Evolutionary conservation across 2,888 invertebrate species (phyloP), one percentile per base, ranked within the genome.

Genomic region (Agrotis exclamationis): DNA sequence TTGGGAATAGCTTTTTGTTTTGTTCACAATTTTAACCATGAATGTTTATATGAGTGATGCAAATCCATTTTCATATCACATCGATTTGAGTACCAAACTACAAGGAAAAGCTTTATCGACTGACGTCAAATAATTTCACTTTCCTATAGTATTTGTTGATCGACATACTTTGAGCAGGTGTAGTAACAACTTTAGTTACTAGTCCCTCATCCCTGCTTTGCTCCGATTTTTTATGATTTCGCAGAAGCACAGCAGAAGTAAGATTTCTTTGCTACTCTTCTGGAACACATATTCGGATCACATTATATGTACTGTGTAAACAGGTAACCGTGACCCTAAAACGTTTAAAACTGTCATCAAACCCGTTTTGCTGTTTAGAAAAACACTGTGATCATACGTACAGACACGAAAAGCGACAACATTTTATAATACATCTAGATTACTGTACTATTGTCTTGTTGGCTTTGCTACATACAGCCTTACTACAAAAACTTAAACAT

Each of bases 41-140:
- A 51, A 33, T 33, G 6, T 33, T n/a, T 3, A 28, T 28, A 5
- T 28, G 28, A 0, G 33, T 33, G 33, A 7, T 7, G 7, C 33
- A 33, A 33, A 33, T 33, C 6, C 11, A 54, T 72, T 63, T 47
- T 39, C 33, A 47, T 51, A 39, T 65, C 20, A n/a, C 14, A 65
- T 47, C 16, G 16, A 57, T 24, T 51, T 47, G 44, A 24, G 13
- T 58, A 39, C 20, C 50, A 47, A 51, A 74, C 20, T 20, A 74
- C 47, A 58, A 20, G 57, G 39, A 57, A 72, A 66, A 47, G 47
- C 13, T 45, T 65, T 48, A 16, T 44, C 1, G 16, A 45, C 4
- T 50, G 45, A 16, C n/a, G 22, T 20, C 65, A 24, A 57, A 24
- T 44, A 5, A 44, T 57, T 51, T 58, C 24, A 20, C 20, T 51